Evolutionary conservation across 2,888 invertebrate genomes (phyloP), one percentile per base, ranked within the genome.

Genomic region (Thysanoteuthis rhombus): DNA sequence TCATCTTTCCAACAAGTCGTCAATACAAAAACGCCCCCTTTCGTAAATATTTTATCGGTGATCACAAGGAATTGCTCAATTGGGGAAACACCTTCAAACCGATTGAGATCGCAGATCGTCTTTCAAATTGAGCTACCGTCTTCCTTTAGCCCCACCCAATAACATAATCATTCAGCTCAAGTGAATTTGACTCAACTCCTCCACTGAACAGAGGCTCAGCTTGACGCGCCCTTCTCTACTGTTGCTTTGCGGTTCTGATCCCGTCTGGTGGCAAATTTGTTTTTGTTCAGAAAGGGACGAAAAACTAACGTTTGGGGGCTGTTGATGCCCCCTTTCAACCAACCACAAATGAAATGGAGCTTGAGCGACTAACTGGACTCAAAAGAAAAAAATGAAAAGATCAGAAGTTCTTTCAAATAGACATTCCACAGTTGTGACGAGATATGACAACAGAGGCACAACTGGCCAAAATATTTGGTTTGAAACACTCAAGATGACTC

Each of bases 21-120:
- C 36, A 75, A 75, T 75, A n/a, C 75, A 75, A 75, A n/a, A 28
- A 6, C 58, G 32, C 32, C 75, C 75, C 75, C 75, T 75, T 75
- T 75, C 75, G 75, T 75, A 75, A 75, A 75, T 75, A 75, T 75
- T 75, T 75, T n/a, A 75, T 75, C n/a, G n/a, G n/a, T 75, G 75
- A 75, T 75, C 75, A 75, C 75, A 75, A n/a, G 16, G 19, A 58
- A 75, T 75, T 75, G 75, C n/a, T 75, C 75, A 75, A 75, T 75
- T 75, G 75, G n/a, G 75, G 75, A n/a, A 75, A 75, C n/a, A 75
- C 75, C 75, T n/a, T 36, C 75, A 75, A 75, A n/a, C 75, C 36
- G 36, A 75, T 75, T n/a, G n/a, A n/a, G n/a, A 75, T 75, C n/a
- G n/a, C n/a, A n/a, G 75, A 75, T 75, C 75, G 32, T 75, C 75